phyloP scores from a whole-genome alignment of 2,797 vertebrate genomes.

The Poeciliopsis paucimaculata region DNA sequence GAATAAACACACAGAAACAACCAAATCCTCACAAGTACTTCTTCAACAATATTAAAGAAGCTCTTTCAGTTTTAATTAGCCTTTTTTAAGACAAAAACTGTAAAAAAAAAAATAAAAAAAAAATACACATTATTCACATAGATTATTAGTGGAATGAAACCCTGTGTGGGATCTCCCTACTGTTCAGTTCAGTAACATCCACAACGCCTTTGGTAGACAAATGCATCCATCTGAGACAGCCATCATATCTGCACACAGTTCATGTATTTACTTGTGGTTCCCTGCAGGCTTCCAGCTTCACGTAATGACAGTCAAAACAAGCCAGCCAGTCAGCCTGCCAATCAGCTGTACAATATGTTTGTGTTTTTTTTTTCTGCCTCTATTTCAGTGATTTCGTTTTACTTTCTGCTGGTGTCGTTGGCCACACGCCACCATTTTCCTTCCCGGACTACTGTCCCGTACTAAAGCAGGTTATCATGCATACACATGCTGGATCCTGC shows the following conservation, averaged over 20 bases:
- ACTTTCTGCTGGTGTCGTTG: slow-evolving; percentile 1
- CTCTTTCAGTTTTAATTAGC: neutral
- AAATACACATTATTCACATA: no score
- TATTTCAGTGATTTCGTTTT: neutral
- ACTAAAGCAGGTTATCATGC: slow-evolving; percentile 14
- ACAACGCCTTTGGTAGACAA: neutral
- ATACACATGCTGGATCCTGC: neutral
- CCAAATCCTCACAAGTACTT: no score
- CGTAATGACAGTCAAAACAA: slow-evolving; percentile 7
- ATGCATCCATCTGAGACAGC: neutral
- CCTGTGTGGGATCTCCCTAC: no score
- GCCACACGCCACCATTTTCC: slow-evolving; percentile 7
- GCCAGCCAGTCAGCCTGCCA: slow-evolving; percentile 19
- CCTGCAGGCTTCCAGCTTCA: slow-evolving; percentile 18
- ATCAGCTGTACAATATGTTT: neutral
- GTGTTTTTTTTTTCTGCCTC: slow-evolving; percentile 18
- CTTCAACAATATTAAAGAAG: no score
- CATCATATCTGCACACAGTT: neutral
- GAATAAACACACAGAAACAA: no score
- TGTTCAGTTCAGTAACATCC: neutral
- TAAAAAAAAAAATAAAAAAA: no score
- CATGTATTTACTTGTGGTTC: neutral
- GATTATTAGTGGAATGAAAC: neutral
- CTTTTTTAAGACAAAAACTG: neutral
- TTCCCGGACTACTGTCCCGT: neutral